phyloP scores from a whole-genome alignment of 2,113 vertebrate genomes.

The Eclectus roratus region DNA sequence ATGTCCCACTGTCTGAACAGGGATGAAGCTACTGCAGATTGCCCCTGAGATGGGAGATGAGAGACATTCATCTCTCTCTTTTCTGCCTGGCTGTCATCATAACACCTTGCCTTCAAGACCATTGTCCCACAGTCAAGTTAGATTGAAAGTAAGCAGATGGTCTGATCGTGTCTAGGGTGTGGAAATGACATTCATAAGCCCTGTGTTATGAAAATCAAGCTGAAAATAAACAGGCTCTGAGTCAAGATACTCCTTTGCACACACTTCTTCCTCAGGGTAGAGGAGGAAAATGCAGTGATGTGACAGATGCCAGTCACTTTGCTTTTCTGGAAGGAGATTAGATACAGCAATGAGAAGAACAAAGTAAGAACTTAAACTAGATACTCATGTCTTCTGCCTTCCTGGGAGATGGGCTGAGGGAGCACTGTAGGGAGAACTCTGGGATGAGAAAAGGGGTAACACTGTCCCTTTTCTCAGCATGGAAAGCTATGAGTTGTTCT shows the following conservation, averaged over 20 bases:
- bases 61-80: neutral
- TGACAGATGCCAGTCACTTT: constrained; percentile 26
- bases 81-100: neutral
- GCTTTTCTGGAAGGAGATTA: neutral
- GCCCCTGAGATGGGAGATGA: neutral
- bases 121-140: neutral
- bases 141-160: constrained; percentile 21
- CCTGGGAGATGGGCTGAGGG: neutral
- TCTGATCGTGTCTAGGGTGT: neutral
- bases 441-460: neutral
- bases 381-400: neutral
- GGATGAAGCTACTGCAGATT: neutral
- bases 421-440: neutral
- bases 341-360: neutral
- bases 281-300: neutral
- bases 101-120: neutral
- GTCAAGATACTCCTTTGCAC: constrained; percentile 34
- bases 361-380: neutral
- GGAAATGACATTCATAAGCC: neutral
- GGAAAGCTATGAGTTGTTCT: neutral
- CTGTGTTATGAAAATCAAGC: neutral
- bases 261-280: neutral
- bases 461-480: neutral
- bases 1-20: neutral
- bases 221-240: constrained; percentile 30